Base-by-base conservation (phyloP, 2,888 invertebrate genomes). In the Torymus texanus region DNA sequence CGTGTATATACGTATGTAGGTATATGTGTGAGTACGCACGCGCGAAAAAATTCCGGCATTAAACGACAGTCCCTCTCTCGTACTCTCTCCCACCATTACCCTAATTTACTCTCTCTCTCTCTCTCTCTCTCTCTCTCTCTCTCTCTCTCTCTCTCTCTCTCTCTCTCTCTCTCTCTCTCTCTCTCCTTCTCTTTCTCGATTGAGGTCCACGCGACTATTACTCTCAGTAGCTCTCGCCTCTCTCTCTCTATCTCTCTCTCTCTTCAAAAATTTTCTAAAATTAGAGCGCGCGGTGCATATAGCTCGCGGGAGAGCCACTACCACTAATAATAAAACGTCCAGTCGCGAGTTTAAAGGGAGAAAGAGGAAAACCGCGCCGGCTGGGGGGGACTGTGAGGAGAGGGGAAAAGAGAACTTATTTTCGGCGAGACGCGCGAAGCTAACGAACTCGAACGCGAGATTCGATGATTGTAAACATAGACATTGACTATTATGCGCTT, bases 291-390 rank as follows among this genome's bases (percentile, higher is more conserved):
- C n/a, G n/a, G n/a, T 72, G 68, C 79, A 70, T 55, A 55, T 66
- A 66, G 8, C 41, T 8, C 41, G 41, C 41, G 41, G 41, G 41
- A 58, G 59, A n/a, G 55, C 24, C 67, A 53, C 24, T 16, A 51
- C 41, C 41, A 75, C 71, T 73, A 76, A 68, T 76, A 80, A 76
- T 76, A 76, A 80, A 76, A 68, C 76, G 72, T 76, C 72, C 71
- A 62, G 62, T 14, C 21, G 53, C 18, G 29, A 58, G 67, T 70
- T 67, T 71, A 66, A 74, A 16, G 61, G 50, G 55, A 55, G 70
- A 55, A 75, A 56, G 61, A 18, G 51, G n/a, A 65, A 41, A 29
- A 79, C 29, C 51, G 61, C 13, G 51, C 12, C 68, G 5, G 61
- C 55, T 63, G 0, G 67, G 59, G 41, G 10, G 41, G 10, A 8